phyloP scores from a whole-genome alignment of 2,797 vertebrate species.

The Liparis tanakae region DNA sequence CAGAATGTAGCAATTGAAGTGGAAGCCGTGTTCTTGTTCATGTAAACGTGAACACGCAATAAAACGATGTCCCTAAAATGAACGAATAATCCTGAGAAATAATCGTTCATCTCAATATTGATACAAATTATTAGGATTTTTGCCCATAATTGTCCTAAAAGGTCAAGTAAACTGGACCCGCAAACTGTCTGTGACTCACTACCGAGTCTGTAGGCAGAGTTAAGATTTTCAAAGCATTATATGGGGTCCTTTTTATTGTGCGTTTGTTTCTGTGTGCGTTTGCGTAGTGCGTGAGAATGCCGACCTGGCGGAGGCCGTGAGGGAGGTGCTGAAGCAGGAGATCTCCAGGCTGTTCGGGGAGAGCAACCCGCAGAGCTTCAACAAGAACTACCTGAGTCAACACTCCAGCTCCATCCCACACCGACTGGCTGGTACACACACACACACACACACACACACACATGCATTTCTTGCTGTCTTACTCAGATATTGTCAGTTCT shows the following conservation, averaged over 20 bases:
- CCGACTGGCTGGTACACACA: slow-evolving; percentile 90
- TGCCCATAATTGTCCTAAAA: too few relatives aligned
- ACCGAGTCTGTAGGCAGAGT: background rate
- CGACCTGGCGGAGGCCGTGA: slow-evolving; percentile 88
- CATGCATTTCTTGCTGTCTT: too few relatives aligned
- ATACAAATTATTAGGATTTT: too few relatives aligned
- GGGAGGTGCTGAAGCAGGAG: slow-evolving; percentile 93
- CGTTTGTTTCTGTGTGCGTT: too few relatives aligned
- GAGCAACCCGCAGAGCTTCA: slow-evolving; percentile 93
- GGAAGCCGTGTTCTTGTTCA: too few relatives aligned
- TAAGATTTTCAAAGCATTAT: background rate
- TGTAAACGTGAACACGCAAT: too few relatives aligned
- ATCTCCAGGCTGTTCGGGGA: slow-evolving; percentile 93
- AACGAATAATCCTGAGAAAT: too few relatives aligned
- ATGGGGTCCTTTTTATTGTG: background rate
- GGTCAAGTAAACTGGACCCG: too few relatives aligned
- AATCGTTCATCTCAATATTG: too few relatives aligned
- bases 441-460: background rate
- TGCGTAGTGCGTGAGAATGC: slow-evolving; percentile 88
- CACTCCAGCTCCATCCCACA: slow-evolving; percentile 93
- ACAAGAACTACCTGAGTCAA: slow-evolving; percentile 92
- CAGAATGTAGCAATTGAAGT: too few relatives aligned
- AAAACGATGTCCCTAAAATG: too few relatives aligned
- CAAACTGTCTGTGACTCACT: background rate
- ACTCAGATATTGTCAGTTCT: too few relatives aligned